Conservation (phyloP, 2,888 invertebrate genomes). For the Litoditis marina region DNA sequence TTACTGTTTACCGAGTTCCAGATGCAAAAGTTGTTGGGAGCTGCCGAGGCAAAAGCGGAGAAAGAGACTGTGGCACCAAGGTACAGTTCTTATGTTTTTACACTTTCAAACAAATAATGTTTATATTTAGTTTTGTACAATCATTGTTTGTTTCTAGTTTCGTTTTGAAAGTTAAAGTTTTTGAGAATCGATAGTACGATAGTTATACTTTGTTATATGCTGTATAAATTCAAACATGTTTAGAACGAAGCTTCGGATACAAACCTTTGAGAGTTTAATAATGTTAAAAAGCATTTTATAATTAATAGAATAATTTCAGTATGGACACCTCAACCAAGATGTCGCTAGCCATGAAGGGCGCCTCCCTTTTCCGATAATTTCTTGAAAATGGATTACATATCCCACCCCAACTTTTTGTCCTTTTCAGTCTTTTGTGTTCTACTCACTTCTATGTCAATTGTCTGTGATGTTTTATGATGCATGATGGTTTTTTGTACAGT, state of each 20-base stretch:
- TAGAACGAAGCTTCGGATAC: not conserved
- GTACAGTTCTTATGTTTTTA: not conserved
- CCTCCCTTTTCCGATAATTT: conserved; percentile 23
- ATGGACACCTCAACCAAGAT: conserved; percentile 39
- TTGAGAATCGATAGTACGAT: too few species aligned
- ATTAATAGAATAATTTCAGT: conserved; percentile 16
- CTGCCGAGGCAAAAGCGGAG: conserved; percentile 27
- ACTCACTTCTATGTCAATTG: too few species aligned
- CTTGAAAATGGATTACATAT: too few species aligned
- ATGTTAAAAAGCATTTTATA: not conserved
- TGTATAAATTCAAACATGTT: not conserved
- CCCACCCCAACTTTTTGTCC: too few species aligned
- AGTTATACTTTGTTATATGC: not conserved
- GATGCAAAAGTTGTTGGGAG: conserved; percentile 37
- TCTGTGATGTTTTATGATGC: too few species aligned
- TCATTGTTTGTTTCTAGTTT: too few species aligned
- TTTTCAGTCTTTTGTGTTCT: too few species aligned
- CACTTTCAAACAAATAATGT: not conserved
- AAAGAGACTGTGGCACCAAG: conserved; percentile 27
- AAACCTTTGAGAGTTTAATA: not conserved
- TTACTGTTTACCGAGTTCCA: conserved; percentile 3
- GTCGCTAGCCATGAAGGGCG: conserved; percentile 37
- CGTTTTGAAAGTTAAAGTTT: too few species aligned
- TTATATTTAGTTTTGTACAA: not conserved
- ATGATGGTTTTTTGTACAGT: too few species aligned